Base-by-base conservation (phyloP, 2,888 invertebrate species). In the Pedicia rivosa region DNA sequence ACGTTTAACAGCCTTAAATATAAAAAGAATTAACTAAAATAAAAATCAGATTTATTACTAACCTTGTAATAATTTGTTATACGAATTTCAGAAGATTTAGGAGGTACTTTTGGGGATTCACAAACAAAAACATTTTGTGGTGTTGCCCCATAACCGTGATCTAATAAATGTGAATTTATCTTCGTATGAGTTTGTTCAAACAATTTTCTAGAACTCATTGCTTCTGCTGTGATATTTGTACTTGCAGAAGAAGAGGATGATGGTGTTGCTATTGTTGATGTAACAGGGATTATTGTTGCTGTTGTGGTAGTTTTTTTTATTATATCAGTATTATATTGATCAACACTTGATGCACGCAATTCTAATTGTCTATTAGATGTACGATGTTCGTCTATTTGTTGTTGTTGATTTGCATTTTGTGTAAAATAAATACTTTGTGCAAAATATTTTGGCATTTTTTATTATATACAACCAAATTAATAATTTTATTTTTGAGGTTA, bases 91-190 rank as follows among this genome's bases (percentile, higher is more conserved):
- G 49, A 42, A 33, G 46, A 45, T 59, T 66, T 67, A 55, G 68
- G 35, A 16, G 67, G 12, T 26, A 35, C 16, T 35, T 25, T 35
- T 16, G 17, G 15, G 17, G 19, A 15, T 17, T 26, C 20, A 35
- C 20, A 15, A 5, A 15, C 24, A 35, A 16, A 35, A n/a, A 25
- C 75, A 50, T 72, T 72, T 54, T 76, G 72, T 43, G 82, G 79
- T 45, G 82, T 81, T 51, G 79, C 80, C 47, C 84, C 84, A 64
- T 87, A 87, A 48, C 82, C 84, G 56, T 87, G 86, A 61, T 87
- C 86, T 50, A 82, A 68, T 50, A 86, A 69, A 62, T 86, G 84
- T 47, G 78, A 78, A 62, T 75, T 78, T 50, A 70, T 64, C 42
- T 57, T 55, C 48, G 35, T 39, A 13, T 32, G 32, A 17, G 19